Conservation (phyloP, 2,888 invertebrate species). For the Cerastis rubricosa region DNA sequence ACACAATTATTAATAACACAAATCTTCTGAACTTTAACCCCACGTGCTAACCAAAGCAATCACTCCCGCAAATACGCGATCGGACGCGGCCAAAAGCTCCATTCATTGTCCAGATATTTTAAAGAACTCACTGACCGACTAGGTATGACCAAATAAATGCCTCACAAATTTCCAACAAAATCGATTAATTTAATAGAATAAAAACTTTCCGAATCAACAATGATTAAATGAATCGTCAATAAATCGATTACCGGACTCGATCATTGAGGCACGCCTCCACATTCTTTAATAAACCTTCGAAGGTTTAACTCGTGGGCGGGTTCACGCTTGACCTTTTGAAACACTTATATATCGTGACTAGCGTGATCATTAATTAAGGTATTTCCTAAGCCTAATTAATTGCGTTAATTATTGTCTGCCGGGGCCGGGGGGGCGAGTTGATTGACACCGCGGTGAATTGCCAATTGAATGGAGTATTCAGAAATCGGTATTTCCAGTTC, state of each 20-base stretch:
- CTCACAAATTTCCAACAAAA: constrained; percentile 35
- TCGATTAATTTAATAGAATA: constrained; percentile 49
- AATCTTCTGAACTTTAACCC: neutral
- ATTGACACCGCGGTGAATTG: constrained; percentile 69
- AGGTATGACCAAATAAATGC: constrained; percentile 4
- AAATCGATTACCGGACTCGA: constrained; percentile 61
- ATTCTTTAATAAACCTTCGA: constrained; percentile 62
- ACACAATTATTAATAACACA: neutral
- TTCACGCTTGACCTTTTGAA: constrained; percentile 76
- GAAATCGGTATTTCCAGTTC: constrained; percentile 54
- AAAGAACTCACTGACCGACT: neutral
- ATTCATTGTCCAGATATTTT: too few species aligned
- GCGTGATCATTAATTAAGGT: constrained; percentile 78
- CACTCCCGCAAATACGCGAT: neutral
- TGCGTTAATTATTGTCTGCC: constrained; percentile 78
- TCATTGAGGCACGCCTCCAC: constrained; percentile 54
- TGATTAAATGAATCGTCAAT: constrained; percentile 57
- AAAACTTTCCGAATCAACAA: constrained; percentile 52
- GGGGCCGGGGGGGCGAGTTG: constrained; percentile 67
- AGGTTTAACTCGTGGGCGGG: constrained; percentile 68
- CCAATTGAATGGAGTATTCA: constrained; percentile 55
- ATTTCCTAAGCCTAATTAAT: constrained; percentile 82
- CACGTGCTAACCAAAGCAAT: neutral
- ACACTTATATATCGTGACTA: constrained; percentile 79
- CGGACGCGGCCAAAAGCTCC: neutral